Percentiles rank a stretch among this genome's conserved stretches.
Evolutionary conservation across 2,797 vertebrate species (phyloP).

Genomic region (Diplodus sargus): DNA sequence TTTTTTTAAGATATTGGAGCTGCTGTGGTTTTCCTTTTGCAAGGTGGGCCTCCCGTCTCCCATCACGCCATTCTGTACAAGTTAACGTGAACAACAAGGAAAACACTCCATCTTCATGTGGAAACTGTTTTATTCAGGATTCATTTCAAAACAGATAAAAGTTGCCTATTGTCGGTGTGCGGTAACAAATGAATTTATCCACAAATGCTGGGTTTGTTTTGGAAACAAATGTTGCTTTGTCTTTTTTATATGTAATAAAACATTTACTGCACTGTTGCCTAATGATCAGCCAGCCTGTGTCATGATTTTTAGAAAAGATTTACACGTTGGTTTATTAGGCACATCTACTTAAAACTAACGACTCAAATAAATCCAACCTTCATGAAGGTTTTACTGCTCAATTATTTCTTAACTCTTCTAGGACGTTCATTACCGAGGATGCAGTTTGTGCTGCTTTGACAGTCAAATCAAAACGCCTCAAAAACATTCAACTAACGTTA

Average conservation of each 20-base stretch:
- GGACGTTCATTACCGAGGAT: neutral
- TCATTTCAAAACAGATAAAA: conserved; percentile 36
- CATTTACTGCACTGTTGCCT: conserved; percentile 72
- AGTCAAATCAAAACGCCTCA: too few relatives aligned
- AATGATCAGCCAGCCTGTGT: conserved; percentile 1
- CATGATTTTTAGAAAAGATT: conserved; percentile 5
- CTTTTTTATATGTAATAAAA: conserved; percentile 83
- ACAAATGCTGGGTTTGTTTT: conserved; percentile 73
- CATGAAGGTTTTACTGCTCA: neutral
- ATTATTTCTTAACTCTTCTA: neutral
- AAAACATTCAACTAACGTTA: too few relatives aligned
- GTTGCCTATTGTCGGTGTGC: conserved; percentile 30
- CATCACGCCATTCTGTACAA: conserved; percentile 46
- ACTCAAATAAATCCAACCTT: neutral
- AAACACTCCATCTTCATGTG: conserved; percentile 36
- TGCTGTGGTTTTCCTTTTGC: conserved; percentile 29
- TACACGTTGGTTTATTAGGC: too few relatives aligned
- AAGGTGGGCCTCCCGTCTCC: conserved; percentile 36
- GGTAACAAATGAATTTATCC: conserved; percentile 54
- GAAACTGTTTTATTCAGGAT: conserved; percentile 51
- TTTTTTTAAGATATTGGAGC: conserved; percentile 17
- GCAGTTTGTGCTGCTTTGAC: neutral
- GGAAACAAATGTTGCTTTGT: conserved; percentile 63
- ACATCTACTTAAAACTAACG: neutral
- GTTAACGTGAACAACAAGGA: conserved; percentile 26